Evolutionary conservation across 2,888 invertebrate genomes (phyloP).

Genomic region (Kuschelorhynchus macadamiae): DNA sequence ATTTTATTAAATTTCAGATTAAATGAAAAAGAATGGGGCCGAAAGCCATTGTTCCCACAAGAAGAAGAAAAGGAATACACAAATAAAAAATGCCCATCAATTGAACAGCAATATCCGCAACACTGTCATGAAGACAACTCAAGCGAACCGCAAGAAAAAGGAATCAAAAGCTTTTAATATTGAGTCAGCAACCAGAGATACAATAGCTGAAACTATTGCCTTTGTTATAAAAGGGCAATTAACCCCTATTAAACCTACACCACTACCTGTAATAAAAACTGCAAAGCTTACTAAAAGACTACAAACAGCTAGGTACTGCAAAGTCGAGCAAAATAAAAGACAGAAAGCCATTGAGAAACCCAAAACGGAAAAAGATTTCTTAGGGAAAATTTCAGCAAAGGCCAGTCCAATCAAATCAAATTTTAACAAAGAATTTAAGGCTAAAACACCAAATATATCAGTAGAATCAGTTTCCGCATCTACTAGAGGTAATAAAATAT

Average conservation of each 20-base stretch:
- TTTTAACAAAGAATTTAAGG: background rate
- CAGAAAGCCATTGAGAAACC: constrained; percentile 55
- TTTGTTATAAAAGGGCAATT: constrained; percentile 67
- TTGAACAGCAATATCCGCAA: background rate
- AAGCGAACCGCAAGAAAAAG: constrained; percentile 6
- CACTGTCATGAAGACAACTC: constrained; percentile 14
- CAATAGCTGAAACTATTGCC: constrained; percentile 66
- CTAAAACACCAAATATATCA: background rate
- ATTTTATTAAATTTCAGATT: constrained; percentile 40
- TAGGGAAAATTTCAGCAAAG: background rate
- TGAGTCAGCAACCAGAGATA: constrained; percentile 59
- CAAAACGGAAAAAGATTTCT: constrained; percentile 54
- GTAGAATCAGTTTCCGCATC: background rate
- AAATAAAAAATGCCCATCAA: constrained; percentile 14
- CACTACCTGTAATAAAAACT: constrained; percentile 48
- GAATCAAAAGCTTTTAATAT: constrained; percentile 44
- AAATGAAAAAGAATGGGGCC: constrained; percentile 44
- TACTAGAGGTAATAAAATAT: background rate
- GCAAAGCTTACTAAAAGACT: constrained; percentile 48
- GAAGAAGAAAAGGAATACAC: constrained; percentile 14
- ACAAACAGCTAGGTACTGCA: constrained; percentile 14
- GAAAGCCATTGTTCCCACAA: background rate
- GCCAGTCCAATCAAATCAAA: background rate
- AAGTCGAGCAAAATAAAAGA: constrained; percentile 7
- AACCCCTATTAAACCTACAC: constrained; percentile 61